Conservation (phyloP, 2,888 invertebrate species). For the Dryobotodes eremita region DNA sequence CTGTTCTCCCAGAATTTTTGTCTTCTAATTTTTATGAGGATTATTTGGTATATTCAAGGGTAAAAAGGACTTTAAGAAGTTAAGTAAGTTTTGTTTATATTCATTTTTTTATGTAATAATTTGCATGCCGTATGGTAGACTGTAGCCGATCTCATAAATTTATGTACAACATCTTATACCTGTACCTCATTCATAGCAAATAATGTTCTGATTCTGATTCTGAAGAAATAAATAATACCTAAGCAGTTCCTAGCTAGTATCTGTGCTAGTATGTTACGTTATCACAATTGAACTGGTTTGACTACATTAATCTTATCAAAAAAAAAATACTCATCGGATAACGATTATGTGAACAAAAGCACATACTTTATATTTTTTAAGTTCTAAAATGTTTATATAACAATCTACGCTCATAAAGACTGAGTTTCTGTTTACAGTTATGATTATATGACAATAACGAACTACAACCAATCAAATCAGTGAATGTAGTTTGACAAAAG, state of each 20-base stretch:
- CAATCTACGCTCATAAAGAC: background rate
- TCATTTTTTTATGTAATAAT: too few relatives aligned
- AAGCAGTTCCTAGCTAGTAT: background rate
- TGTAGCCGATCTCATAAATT: too few relatives aligned
- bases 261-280: background rate
- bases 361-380: background rate
- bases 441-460: background rate
- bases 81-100: too few relatives aligned
- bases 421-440: background rate
- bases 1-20: background rate
- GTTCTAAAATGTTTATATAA: background rate
- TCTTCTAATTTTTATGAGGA: too few relatives aligned
- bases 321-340: too few relatives aligned
- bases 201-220: too few relatives aligned
- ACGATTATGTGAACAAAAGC: background rate
- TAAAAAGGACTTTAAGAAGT: background rate
- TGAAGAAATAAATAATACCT: background rate
- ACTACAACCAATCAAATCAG: background rate
- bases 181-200: too few relatives aligned
- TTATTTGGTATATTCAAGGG: background rate
- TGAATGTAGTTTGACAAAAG: background rate
- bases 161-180: too few relatives aligned
- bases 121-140: too few relatives aligned
- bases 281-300: background rate
- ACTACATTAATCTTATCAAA: background rate